Base-by-base conservation (phyloP, 2,888 invertebrate species). In the Ornithoptera alexandrae region DNA sequence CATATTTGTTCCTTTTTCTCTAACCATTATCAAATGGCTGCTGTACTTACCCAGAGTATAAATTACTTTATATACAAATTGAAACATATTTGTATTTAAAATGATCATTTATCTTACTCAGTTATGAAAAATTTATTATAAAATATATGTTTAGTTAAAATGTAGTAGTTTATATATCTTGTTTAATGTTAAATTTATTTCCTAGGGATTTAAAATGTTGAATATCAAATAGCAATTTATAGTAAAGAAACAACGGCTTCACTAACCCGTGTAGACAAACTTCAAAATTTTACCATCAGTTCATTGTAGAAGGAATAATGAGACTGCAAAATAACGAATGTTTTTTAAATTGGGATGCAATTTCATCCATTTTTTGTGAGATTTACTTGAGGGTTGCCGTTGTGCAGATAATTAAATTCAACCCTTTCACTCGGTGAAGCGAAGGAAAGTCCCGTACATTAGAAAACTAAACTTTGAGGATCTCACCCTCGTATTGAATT, bases 401-500 rank as follows among this genome's bases (percentile, higher is more conserved):
- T 84, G 81, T 77, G 77, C 74, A 86, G 84, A 88, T 90, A 91
- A 92, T 92, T 89, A 89, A 91, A 92, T 90, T 88, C 84, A 89
- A 92, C 91, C 90, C 91, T 90, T 83, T 89, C 82, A 84, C 86
- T 86, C 81, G 83, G 80, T 81, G 80, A 81, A 83, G 85, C 83
- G 85, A 85, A 89, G 86, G 87, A 87, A 87, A 91, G 88, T 85
- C 89, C 85, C 88, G 90, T 88, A 91, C 91, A 92, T 92, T 92
- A 89, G 90, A 92, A 92, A 92, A 92, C 92, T 92, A 92, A 92
- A 92, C 92, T 90, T 86, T 78, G 79, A 84, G 88, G 87, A 89
- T 90, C 90, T 87, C 91, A 86, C 89, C 90, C 91, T 87, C 85
- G 81, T 85, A 91, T 92, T 92, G 90, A 92, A 92, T 92, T 92